Evolutionary conservation across 2,113 vertebrate species (phyloP).

Genomic region (Saimiri boliviensis): DNA sequence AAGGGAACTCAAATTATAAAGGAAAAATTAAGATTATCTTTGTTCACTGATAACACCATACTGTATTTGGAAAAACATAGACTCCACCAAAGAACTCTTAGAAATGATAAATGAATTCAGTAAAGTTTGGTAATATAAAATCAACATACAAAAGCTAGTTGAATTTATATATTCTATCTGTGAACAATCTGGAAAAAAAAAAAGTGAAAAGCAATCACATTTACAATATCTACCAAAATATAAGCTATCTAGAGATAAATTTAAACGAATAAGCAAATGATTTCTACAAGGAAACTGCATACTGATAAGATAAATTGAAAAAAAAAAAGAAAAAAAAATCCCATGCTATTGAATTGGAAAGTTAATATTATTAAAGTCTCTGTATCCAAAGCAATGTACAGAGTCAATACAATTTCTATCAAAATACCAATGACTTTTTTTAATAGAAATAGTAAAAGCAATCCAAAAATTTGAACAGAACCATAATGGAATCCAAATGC

Average conservation of each 20-base stretch:
- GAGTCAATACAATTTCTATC: no score
- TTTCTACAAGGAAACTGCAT: not conserved
- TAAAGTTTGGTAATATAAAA: not conserved
- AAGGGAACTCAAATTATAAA: not conserved
- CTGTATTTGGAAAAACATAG: not conserved
- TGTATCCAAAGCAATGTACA: no score
- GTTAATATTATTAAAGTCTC: not conserved
- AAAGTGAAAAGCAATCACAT: not conserved
- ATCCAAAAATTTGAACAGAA: no score
- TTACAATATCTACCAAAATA: not conserved
- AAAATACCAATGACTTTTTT: no score
- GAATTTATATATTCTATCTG: not conserved
- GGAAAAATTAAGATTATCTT: not conserved
- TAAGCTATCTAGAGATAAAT: not conserved
- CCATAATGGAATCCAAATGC: not conserved
- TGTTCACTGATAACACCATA: not conserved
- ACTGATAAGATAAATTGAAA: not conserved
- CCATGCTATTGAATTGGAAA: not conserved
- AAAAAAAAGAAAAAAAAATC: not conserved
- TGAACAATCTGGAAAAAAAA: not conserved
- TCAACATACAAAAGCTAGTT: not conserved
- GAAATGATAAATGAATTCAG: not conserved
- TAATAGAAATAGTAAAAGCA: no score
- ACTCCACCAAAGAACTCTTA: not conserved
- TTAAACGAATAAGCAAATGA: not conserved